Base-by-base conservation (phyloP, 2,888 invertebrate species). In the Chrysotoxum bicinctum region DNA sequence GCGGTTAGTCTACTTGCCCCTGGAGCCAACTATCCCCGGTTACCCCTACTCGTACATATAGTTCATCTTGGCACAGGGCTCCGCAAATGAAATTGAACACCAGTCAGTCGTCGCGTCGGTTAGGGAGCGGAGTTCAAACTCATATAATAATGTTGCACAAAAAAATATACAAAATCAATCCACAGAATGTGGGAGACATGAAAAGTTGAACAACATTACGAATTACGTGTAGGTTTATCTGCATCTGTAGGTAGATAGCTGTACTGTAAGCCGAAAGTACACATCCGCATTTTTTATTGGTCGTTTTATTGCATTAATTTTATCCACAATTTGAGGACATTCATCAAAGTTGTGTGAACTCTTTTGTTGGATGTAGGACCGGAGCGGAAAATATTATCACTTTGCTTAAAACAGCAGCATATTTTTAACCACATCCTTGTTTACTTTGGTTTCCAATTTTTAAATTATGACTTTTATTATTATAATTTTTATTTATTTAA, bases 11-110 rank as follows among this genome's bases (percentile, higher is more conserved):
- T n/a, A n/a, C n/a, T n/a, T n/a, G n/a, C n/a, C n/a, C n/a, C n/a
- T n/a, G n/a, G n/a, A n/a, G n/a, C n/a, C n/a, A n/a, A n/a, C n/a
- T n/a, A n/a, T n/a, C n/a, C n/a, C n/a, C n/a, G n/a, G n/a, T n/a
- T n/a, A n/a, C n/a, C n/a, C 48, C 73, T 52, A 43, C 26, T 30
- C 45, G 30, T 16, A 74, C 60, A 64, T 45, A 77, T 45, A 6
- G 78, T 66, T 16, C 3, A 56, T 58, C 73, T 70, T 83, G 74
- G 74, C 69, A 83, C 74, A 52, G 64, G 35, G 35, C 30, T 69
- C 62, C 69, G 52, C 74, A 83, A 78, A 83, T 79, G 62, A 64
- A 79, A 74, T 69, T 83, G 83, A 43, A 74, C 69, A 69, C 40
- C 16, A 43, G 62, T 26, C 43, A 23, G 60, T n/a, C n/a, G 54